A percentile compares a stretch with the other conserved stretches of the same genome.
phyloP scores from a whole-genome alignment of 2,888 invertebrate genomes.

The Spicauda simplicius region DNA sequence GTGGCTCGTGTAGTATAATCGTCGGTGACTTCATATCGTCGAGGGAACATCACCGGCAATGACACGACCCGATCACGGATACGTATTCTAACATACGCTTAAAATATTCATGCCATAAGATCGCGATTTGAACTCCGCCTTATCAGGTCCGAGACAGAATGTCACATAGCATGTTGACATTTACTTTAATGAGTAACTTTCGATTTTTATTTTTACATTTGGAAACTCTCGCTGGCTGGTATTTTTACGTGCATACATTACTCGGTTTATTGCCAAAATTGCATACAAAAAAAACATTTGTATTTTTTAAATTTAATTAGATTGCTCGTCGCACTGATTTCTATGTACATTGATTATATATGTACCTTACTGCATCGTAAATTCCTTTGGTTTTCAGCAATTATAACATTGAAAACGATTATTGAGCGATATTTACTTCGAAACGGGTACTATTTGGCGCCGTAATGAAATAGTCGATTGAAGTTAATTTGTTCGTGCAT shows the following conservation, averaged over 20 bases:
- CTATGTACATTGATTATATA: too few relatives aligned
- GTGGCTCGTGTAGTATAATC: slow-evolving; percentile 51
- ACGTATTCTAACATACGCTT: slow-evolving; percentile 41
- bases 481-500: neutral
- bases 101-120: slow-evolving; percentile 39
- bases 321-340: neutral
- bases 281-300: slow-evolving; percentile 16
- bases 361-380: neutral
- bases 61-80: slow-evolving; percentile 59
- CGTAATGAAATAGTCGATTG: neutral
- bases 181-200: slow-evolving; percentile 30
- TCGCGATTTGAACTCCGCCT: slow-evolving; percentile 30
- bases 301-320: neutral
- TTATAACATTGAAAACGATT: neutral
- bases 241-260: slow-evolving; percentile 27
- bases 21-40: slow-evolving; percentile 70
- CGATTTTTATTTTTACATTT: slow-evolving; percentile 36
- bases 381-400: neutral
- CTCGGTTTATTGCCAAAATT: slow-evolving; percentile 12
- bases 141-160: slow-evolving; percentile 37
- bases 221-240: slow-evolving; percentile 20
- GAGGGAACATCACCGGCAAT: slow-evolving; percentile 61
- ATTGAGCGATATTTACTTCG: neutral
- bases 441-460: neutral
- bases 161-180: slow-evolving; percentile 35